Evolutionary conservation across 1,140 invertebrate species (phyloP).

Genomic region (Parapsyche elsis): DNA sequence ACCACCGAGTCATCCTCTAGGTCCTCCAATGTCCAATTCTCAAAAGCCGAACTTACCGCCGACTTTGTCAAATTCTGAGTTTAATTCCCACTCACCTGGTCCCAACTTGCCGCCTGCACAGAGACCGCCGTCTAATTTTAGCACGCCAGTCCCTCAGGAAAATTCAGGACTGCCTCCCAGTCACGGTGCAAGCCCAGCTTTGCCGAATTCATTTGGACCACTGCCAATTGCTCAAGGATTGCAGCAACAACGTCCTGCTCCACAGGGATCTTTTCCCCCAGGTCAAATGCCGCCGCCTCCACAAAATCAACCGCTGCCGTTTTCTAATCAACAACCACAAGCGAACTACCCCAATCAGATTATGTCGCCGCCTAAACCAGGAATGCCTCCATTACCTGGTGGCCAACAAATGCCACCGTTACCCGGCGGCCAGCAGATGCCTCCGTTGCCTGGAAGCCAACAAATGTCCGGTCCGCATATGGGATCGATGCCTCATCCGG

Average conservation of each 20-base stretch:
- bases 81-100: slow-evolving; percentile 40
- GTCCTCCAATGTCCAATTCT: slow-evolving; percentile 11
- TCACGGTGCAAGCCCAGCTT: neutral
- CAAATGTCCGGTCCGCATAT: slow-evolving; percentile 56
- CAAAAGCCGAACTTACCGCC: slow-evolving; percentile 40
- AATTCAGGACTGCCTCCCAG: neutral
- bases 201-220: neutral
- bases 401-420: slow-evolving; percentile 51
- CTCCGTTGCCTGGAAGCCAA: no score
- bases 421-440: slow-evolving; percentile 58
- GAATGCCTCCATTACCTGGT: slow-evolving; percentile 14
- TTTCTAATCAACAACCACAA: slow-evolving; percentile 13
- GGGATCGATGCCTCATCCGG: slow-evolving; percentile 56
- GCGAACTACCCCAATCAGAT: neutral
- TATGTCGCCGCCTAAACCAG: neutral
- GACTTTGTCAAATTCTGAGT: slow-evolving; percentile 11
- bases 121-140: slow-evolving; percentile 40
- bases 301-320: neutral
- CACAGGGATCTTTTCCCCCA: neutral
- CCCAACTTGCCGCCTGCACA: slow-evolving; percentile 14
- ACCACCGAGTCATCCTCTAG: slow-evolving; percentile 31
- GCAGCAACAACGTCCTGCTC: neutral
- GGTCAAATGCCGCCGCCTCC: neutral
- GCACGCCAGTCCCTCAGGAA: slow-evolving; percentile 17
- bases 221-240: slow-evolving; percentile 27